Evolutionary conservation across 2,113 vertebrate species (phyloP).

Genomic region (Cygnus atratus): DNA sequence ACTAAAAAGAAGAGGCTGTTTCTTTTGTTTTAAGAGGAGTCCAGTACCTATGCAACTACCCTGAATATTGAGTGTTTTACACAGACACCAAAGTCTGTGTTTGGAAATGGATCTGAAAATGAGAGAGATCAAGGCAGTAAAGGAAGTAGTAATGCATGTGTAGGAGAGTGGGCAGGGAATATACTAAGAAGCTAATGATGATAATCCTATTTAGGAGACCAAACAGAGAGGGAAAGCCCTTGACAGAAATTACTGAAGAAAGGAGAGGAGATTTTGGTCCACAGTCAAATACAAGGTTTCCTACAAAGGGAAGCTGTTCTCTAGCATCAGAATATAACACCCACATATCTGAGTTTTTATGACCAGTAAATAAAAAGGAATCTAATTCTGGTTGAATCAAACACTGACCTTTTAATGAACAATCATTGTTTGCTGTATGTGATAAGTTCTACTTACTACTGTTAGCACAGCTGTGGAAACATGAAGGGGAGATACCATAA

Average conservation of each 20-base stretch:
- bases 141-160: not conserved
- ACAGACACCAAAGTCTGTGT: not conserved
- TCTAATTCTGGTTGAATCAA: not conserved
- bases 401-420: not conserved
- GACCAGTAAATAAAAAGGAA: not conserved
- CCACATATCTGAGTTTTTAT: not conserved
- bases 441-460: not conserved
- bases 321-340: not conserved
- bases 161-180: not conserved
- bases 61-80: not conserved
- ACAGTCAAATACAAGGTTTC: not conserved
- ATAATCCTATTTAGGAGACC: constrained; percentile 35
- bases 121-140: not conserved
- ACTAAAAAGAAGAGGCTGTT: not conserved
- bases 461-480: not conserved
- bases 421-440: not conserved
- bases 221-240: not conserved
- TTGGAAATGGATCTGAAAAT: not conserved
- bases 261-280: not conserved
- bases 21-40: not conserved
- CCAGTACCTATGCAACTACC: not conserved
- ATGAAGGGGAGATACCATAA: not conserved
- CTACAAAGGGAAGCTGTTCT: not conserved
- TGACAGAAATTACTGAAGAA: not conserved
- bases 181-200: constrained; percentile 37